Evolutionary conservation across 2,888 invertebrate species (phyloP).

Genomic region (Cephus sareptanus): DNA sequence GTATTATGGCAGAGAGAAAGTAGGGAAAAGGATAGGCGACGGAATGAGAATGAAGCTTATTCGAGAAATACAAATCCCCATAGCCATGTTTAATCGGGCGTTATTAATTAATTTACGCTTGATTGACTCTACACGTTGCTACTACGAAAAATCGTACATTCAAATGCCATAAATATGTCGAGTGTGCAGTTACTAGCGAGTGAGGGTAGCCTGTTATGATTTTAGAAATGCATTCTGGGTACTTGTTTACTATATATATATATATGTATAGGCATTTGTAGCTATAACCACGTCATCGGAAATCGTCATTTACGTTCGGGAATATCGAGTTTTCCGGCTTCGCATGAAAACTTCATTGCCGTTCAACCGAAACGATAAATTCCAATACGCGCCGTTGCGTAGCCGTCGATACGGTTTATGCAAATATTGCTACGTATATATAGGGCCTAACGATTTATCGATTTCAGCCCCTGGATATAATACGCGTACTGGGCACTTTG

Average conservation of each 20-base stretch:
- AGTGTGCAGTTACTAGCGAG: neutral
- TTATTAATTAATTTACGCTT: neutral
- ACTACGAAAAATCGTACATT: neutral
- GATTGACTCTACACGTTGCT: neutral
- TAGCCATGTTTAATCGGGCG: neutral
- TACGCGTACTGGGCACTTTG: neutral
- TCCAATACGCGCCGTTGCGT: slow-evolving; percentile 25
- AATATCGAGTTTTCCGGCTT: neutral
- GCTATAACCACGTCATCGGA: neutral
- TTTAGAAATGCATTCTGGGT: neutral
- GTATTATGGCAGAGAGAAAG: neutral
- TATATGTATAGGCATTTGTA: neutral
- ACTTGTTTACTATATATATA: neutral
- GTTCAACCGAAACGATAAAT: slow-evolving; percentile 35
- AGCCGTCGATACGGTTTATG: slow-evolving; percentile 39
- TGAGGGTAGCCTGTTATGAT: neutral
- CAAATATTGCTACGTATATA: slow-evolving; percentile 29
- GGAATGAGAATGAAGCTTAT: neutral
- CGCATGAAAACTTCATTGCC: neutral
- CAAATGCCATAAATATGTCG: neutral
- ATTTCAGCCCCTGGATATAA: neutral
- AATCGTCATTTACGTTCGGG: neutral
- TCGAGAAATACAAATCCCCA: neutral
- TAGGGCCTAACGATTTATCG: slow-evolving; percentile 26
- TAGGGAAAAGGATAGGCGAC: neutral